These are phyloP conservation scores for Varanus komodoensis DNA, from an alignment of 2,113 vertebrate species.

Conservation along the genomic window DNA sequence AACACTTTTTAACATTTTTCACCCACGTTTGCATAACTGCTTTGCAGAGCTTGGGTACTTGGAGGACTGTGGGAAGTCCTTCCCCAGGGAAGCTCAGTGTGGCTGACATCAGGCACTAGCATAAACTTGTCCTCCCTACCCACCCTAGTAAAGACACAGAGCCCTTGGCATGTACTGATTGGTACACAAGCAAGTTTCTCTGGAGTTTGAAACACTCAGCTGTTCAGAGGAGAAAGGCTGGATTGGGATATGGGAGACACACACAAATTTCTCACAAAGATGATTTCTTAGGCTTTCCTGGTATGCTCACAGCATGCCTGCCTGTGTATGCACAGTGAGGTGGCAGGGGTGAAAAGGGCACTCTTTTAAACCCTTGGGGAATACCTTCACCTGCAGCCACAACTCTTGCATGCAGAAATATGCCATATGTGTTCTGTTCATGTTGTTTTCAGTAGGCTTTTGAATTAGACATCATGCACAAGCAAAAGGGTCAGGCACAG, in stretches of 20 bases:
- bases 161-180: not conserved
- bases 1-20: not conserved
- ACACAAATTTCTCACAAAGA: not conserved
- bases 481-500: conserved; percentile 25
- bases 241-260: not conserved
- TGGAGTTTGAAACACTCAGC: not conserved
- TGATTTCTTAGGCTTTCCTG: not conserved
- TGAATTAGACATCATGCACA: conserved; percentile 14
- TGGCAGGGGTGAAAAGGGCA: not conserved
- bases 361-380: not conserved
- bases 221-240: not conserved
- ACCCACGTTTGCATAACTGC: not conserved
- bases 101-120: too few species aligned
- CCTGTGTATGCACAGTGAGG: not conserved
- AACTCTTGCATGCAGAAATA: not conserved
- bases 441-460: not conserved
- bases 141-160: not conserved
- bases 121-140: too few species aligned
- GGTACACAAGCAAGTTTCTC: not conserved
- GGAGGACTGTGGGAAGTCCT: not conserved
- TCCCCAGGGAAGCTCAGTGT: not conserved
- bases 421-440: not conserved
- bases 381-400: not conserved
- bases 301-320: not conserved
- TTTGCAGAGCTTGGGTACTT: not conserved